A percentile compares a stretch with the other conserved stretches of the same genome.
phyloP scores from a whole-genome alignment of 1,140 invertebrate species.

The Lasaia peninsularis region DNA sequence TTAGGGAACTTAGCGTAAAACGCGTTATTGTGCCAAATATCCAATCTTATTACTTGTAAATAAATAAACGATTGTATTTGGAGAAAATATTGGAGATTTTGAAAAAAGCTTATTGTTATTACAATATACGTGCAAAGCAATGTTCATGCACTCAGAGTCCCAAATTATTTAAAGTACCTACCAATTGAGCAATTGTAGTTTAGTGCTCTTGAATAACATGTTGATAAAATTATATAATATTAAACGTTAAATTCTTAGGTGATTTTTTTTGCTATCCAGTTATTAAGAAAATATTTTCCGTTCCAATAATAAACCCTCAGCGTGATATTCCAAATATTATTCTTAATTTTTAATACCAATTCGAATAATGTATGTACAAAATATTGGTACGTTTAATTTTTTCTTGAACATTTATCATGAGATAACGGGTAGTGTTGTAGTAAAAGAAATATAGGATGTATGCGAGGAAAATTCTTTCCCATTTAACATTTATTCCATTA shows the following conservation, averaged over 20 bases:
- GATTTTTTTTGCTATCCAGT: background rate
- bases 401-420: background rate
- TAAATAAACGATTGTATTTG: conserved; percentile 11
- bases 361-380: no score
- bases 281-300: background rate
- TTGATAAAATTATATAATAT: background rate
- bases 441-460: background rate
- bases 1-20: conserved; percentile 51
- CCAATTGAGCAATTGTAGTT: conserved; percentile 1
- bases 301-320: background rate
- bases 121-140: background rate
- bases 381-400: no score
- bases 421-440: background rate
- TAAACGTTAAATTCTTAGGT: background rate
- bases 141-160: conserved; percentile 13
- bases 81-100: background rate
- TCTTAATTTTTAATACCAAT: no score
- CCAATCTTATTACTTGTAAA: conserved; percentile 26
- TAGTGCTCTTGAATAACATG: background rate
- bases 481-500: background rate
- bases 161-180: conserved; percentile 15
- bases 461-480: background rate
- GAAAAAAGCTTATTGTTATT: background rate
- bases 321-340: no score
- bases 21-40: conserved; percentile 69